A percentile compares a stretch with the other conserved stretches of the same genome.
These are phyloP conservation scores for Listronotus oregonensis DNA, from an alignment of 1,140 invertebrate species.

Conservation along the genomic window DNA sequence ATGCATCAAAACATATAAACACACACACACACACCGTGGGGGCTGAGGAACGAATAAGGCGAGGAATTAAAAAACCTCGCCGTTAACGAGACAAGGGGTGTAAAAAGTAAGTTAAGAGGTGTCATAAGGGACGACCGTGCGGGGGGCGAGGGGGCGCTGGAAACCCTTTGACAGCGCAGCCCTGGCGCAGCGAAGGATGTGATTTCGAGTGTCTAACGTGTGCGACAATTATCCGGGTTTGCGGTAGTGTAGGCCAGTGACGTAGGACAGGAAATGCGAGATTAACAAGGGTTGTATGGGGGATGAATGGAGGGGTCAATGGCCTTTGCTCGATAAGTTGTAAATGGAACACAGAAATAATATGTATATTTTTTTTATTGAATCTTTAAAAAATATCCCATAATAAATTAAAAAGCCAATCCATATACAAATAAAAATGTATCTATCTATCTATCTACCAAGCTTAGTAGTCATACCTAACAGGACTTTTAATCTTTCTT, in stretches of 20 bases:
- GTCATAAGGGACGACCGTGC: constrained; percentile 18
- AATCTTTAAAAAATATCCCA: no score
- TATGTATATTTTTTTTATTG: no score
- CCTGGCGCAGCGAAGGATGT: constrained; percentile 34
- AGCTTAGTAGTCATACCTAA: no score
- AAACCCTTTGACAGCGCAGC: constrained; percentile 27
- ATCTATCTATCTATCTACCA: no score
- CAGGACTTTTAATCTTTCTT: no score
- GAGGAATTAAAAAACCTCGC: constrained; percentile 24
- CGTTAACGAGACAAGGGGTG: constrained; percentile 24
- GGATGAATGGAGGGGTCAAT: no score
- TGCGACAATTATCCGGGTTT: constrained; percentile 42
- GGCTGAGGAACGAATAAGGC: neutral
- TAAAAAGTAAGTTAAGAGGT: constrained; percentile 33
- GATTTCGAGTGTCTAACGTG: constrained; percentile 43
- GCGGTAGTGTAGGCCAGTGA: constrained; percentile 30
- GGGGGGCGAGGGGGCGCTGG: constrained; percentile 14
- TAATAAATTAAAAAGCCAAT: no score
- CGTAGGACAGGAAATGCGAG: constrained; percentile 13
- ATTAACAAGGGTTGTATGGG: no score
- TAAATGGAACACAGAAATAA: no score
- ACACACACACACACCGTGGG: neutral
- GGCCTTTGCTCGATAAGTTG: no score
- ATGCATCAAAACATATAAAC: no score
- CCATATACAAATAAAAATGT: no score